Base-by-base conservation (phyloP, 2,888 invertebrate species). In the Pheosia gnoma region DNA sequence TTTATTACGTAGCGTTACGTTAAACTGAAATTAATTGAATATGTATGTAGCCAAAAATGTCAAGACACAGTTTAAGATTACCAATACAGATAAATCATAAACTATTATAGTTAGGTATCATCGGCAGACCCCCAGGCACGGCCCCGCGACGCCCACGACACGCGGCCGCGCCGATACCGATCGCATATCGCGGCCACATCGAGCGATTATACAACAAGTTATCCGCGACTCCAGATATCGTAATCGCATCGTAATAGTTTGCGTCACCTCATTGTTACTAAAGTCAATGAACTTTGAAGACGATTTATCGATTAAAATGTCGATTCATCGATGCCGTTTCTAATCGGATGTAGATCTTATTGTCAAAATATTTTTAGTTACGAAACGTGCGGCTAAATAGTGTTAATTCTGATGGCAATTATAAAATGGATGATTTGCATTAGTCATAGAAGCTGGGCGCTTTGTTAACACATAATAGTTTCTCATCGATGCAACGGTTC, bases 161-260 rank as follows among this genome's bases (percentile, higher is more conserved):
- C 80, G 77, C 74, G 81, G 76, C 75, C 74, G 72, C 75, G 55
- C 49, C 64, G 74, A 81, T 75, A 74, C 67, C 72, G 76, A 82
- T 83, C 78, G 74, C 74, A 77, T 82, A 83, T 81, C 73, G 68
- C 66, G 78, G 70, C 80, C 75, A 74, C 85, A 86, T 87, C 86
- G 78, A 65, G 72, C 81, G 84, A 86, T 86, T 87, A 84, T 82
- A 79, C 81, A 83, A 85, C 81, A 67, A 73, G 78, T 80, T 82
- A 82, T 78, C 76, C 73, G 69, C 71, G 72, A 69, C 67, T 75
- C 68, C 72, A 72, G 78, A 77, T 81, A 85, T 68, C 77, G 80
- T 80, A 82, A 83, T 67, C 75, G 74, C 80, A 85, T 68, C 77
- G 80, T 80, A 82, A 83, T 67, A 75, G 74, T 80, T 80, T 82